Percentiles rank a stretch among this genome's conserved stretches.
Evolutionary conservation across 2,113 vertebrate species (phyloP).

Genomic region (Formicarius rufipectus): DNA sequence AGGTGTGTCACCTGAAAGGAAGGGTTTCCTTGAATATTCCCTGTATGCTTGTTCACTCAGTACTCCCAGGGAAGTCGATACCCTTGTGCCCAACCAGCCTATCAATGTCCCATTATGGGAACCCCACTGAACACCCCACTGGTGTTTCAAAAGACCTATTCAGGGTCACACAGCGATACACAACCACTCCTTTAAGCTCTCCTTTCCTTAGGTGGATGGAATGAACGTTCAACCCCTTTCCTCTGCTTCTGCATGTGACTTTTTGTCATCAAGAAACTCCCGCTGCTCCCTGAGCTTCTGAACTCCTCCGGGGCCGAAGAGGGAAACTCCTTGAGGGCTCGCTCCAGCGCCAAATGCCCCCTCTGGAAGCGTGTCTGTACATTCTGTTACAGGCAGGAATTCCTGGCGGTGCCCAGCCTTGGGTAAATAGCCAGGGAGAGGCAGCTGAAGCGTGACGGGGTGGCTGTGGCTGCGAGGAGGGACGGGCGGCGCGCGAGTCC

Average conservation of each 20-base stretch:
- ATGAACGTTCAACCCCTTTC: background rate
- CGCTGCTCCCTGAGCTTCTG: background rate
- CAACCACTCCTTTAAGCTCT: background rate
- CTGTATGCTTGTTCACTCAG: too few relatives aligned
- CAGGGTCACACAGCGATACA: background rate
- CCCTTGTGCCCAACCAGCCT: too few relatives aligned
- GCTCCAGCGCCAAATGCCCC: accelerated
- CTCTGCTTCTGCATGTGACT: background rate
- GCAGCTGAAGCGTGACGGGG: background rate
- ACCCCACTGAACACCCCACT: too few relatives aligned
- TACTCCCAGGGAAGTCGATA: too few relatives aligned
- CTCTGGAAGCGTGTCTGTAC: background rate
- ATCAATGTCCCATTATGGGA: too few relatives aligned
- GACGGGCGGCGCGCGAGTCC: background rate
- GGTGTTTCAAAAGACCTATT: too few relatives aligned
- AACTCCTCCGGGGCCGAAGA: background rate
- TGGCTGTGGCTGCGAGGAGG: background rate
- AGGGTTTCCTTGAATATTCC: too few relatives aligned
- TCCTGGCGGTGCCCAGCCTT: background rate
- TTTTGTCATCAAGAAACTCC: background rate
- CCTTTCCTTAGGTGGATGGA: background rate
- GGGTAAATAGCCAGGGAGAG: constrained; percentile 32
- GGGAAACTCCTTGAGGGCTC: constrained; percentile 10
- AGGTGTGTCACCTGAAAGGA: too few relatives aligned
- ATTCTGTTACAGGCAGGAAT: background rate